These are phyloP conservation scores for Drosophila aff. DNA, from an alignment of 1,140 invertebrate genomes.

Conservation along the genomic window DNA sequence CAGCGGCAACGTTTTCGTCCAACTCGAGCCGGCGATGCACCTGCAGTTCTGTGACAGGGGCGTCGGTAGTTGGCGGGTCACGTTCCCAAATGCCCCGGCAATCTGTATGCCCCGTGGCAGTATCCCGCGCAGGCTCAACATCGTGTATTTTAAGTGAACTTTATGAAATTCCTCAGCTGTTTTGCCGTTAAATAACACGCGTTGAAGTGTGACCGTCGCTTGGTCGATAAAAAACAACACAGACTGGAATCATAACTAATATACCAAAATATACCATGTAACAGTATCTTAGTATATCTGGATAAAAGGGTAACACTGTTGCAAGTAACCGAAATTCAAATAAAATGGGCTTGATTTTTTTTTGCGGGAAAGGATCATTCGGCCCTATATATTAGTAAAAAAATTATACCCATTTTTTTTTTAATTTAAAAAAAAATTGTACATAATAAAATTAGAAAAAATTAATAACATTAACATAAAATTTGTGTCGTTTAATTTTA, in stretches of 20 bases:
- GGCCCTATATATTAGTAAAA: too few species aligned
- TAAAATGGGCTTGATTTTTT: background rate
- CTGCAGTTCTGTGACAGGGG: conserved; percentile 16
- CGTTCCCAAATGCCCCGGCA: conserved; percentile 9
- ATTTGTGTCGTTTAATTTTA: background rate
- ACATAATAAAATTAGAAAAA: too few species aligned
- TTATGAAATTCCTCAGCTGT: conserved; percentile 24
- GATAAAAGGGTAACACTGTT: background rate
- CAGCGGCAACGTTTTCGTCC: conserved; percentile 6
- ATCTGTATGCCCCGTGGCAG: conserved; percentile 48
- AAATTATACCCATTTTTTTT: too few species aligned
- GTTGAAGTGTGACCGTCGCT: background rate
- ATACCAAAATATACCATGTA: background rate
- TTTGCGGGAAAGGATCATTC: too few species aligned
- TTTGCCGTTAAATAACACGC: conserved; percentile 41
- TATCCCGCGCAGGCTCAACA: conserved; percentile 52
- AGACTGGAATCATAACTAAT: background rate
- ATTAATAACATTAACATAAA: too few species aligned
- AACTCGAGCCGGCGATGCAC: conserved; percentile 9
- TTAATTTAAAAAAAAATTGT: too few species aligned
- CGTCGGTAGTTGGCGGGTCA: conserved; percentile 8
- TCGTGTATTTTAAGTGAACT: conserved; percentile 21
- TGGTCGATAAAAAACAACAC: background rate
- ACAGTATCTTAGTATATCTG: too few species aligned
- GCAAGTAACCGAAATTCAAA: conserved; percentile 6